These are phyloP conservation scores for Rhingia rostrata DNA, from an alignment of 2,888 invertebrate species.

Conservation along the genomic window DNA sequence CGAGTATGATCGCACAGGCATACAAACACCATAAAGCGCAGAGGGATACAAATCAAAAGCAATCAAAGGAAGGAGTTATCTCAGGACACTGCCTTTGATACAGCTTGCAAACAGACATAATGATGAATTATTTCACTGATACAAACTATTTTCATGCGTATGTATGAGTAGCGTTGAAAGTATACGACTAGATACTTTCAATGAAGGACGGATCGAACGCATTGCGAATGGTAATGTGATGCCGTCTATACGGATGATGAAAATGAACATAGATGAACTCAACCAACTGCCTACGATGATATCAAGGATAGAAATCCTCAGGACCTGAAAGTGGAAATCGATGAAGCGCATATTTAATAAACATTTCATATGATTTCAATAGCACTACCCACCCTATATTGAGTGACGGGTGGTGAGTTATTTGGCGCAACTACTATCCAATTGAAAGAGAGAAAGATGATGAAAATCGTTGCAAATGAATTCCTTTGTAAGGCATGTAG, in stretches of 20 bases:
- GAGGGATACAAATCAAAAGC: slow-evolving; percentile 60
- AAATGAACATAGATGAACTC: slow-evolving; percentile 11
- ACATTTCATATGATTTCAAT: slow-evolving; percentile 62
- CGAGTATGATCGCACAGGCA: background rate
- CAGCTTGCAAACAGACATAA: slow-evolving; percentile 64
- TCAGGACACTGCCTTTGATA: slow-evolving; percentile 55
- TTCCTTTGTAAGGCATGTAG: slow-evolving; percentile 58
- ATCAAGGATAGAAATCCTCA: slow-evolving; percentile 55
- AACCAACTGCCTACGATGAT: slow-evolving; percentile 3
- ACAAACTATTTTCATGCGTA: slow-evolving; percentile 37
- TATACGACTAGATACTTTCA: slow-evolving; percentile 19
- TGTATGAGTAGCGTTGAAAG: slow-evolving; percentile 21
- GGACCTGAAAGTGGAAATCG: slow-evolving; percentile 60
- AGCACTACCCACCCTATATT: slow-evolving; percentile 10
- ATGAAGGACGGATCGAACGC: slow-evolving; percentile 11
- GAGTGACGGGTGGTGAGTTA: background rate
- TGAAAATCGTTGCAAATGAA: slow-evolving; percentile 64
- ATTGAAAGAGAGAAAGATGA: slow-evolving; percentile 12
- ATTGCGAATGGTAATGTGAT: slow-evolving; percentile 22
- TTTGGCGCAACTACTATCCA: slow-evolving; percentile 2
- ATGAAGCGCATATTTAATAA: slow-evolving; percentile 72
- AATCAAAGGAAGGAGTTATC: slow-evolving; percentile 63
- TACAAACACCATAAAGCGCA: slow-evolving; percentile 4
- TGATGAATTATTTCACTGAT: slow-evolving; percentile 65
- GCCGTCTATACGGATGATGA: slow-evolving; percentile 13